Conservation (phyloP, 2,797 vertebrate genomes). For the Gambusia yucatana region DNA sequence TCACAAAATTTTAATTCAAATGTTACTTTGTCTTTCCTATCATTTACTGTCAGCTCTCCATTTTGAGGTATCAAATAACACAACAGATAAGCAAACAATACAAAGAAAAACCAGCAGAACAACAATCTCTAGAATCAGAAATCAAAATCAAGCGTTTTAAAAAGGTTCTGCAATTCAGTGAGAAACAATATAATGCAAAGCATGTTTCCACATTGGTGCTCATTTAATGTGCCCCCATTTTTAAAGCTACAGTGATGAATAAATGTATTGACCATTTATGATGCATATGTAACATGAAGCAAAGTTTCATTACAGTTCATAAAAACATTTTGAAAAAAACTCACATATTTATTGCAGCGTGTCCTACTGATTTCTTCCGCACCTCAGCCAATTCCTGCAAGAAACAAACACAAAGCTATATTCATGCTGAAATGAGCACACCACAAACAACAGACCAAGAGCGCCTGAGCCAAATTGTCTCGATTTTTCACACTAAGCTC, state of each 20-base stretch:
- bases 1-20: background rate
- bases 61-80: background rate
- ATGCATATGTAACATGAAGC: background rate
- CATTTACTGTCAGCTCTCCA: background rate
- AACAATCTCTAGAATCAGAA: too few species aligned
- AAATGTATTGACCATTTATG: background rate
- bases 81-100: background rate
- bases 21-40: background rate
- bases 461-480: background rate
- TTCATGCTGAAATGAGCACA: background rate
- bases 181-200: background rate
- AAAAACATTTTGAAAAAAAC: conserved; percentile 3
- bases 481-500: background rate
- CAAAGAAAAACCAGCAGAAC: background rate
- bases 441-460: background rate
- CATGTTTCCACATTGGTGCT: background rate
- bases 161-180: background rate
- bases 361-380: conserved; percentile 5
- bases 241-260: background rate
- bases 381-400: conserved; percentile 23
- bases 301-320: background rate
- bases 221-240: background rate
- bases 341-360: conserved; percentile 15
- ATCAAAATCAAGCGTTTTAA: background rate
- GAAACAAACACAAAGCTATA: conserved; percentile 18